Conservation (phyloP, 2,797 vertebrate species). For the Sebastes nivosus region DNA sequence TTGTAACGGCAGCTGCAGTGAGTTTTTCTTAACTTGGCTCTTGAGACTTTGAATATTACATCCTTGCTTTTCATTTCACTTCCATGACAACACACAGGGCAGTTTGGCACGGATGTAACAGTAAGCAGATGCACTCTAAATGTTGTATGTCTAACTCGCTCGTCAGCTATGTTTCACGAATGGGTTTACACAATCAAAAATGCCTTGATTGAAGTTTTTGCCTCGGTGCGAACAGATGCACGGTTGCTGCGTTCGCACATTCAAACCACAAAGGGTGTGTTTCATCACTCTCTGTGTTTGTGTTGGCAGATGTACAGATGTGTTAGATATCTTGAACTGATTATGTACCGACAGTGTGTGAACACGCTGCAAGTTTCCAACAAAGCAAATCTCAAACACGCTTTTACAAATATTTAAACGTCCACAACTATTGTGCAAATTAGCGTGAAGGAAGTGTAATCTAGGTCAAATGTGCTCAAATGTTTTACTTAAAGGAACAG, state of each 20-base stretch:
- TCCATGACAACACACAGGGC: neutral
- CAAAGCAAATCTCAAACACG: neutral
- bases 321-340: constrained; percentile 23
- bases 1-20: constrained; percentile 10
- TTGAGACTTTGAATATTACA: constrained; percentile 1
- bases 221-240: constrained; percentile 7
- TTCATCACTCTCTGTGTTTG: constrained; percentile 7
- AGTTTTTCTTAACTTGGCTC: constrained; percentile 28
- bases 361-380: neutral
- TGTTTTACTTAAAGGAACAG: neutral
- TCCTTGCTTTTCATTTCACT: constrained; percentile 7
- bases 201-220: neutral
- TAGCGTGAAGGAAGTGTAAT: too few relatives aligned
- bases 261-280: neutral
- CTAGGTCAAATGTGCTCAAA: neutral
- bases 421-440: neutral
- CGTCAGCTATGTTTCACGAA: neutral
- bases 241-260: constrained; percentile 4
- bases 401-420: neutral
- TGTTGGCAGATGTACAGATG: neutral
- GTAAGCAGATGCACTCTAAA: neutral
- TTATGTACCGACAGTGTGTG: constrained; percentile 5
- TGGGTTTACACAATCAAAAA: neutral
- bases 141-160: constrained; percentile 2
- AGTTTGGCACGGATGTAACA: neutral